Conservation (phyloP, 2,797 vertebrate species). For the Rhinichthys osculus region DNA sequence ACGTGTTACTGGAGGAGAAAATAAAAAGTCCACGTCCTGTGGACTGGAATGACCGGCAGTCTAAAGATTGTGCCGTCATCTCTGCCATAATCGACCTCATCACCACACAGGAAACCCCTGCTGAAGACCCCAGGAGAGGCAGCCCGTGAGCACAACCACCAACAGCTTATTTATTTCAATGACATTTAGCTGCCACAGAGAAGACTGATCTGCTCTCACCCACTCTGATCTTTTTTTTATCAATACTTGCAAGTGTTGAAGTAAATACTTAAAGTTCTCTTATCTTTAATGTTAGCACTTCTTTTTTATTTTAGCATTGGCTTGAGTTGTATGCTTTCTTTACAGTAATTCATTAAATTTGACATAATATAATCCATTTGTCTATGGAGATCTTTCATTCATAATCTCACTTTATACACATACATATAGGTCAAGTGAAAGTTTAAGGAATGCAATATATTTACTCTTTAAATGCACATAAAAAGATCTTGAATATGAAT, state of each 20-base stretch:
- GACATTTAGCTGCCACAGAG: neutral
- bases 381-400: neutral
- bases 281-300: too few species aligned
- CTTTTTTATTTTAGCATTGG: constrained; percentile 6
- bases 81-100: constrained; percentile 96
- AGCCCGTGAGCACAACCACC: constrained; percentile 1
- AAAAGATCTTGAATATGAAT: constrained; percentile 64
- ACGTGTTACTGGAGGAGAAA: constrained; percentile 91
- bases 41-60: constrained; percentile 86
- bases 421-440: neutral
- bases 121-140: constrained; percentile 63
- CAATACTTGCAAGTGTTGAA: neutral
- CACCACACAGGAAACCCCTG: constrained; percentile 91
- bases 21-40: constrained; percentile 91
- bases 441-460: neutral
- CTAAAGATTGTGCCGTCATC: constrained; percentile 93
- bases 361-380: neutral
- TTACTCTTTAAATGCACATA: constrained; percentile 23
- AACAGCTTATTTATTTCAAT: neutral
- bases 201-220: neutral
- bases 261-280: neutral
- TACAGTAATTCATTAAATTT: constrained; percentile 10
- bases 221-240: neutral
- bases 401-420: neutral
- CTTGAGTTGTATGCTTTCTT: neutral